Evolutionary conservation across 2,888 invertebrate species (phyloP).

Genomic region (Phoenoteleia sp.): DNA sequence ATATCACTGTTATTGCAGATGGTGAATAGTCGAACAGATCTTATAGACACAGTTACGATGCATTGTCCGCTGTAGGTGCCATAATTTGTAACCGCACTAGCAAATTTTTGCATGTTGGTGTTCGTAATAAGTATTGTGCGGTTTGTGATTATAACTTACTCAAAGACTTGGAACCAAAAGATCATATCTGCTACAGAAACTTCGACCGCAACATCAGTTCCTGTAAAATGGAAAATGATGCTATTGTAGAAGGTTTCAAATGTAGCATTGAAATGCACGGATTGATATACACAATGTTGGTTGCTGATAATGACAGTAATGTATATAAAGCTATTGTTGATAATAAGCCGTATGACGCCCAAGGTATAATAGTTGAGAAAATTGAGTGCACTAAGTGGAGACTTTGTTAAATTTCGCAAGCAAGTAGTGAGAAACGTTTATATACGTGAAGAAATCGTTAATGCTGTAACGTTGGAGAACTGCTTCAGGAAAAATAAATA

Average conservation of each 20-base stretch:
- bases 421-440: constrained; percentile 4
- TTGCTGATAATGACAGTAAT: constrained; percentile 78
- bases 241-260: no score
- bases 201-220: constrained; percentile 39
- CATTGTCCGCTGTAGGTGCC: no score
- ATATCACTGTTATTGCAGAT: no score
- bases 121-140: no score
- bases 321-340: constrained; percentile 64
- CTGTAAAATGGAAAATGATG: constrained; percentile 49
- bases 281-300: constrained; percentile 57
- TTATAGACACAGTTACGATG: no score
- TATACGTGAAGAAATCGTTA: constrained; percentile 28
- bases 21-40: no score
- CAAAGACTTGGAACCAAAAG: constrained; percentile 42
- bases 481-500: background rate
- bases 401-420: constrained; percentile 21
- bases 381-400: constrained; percentile 29
- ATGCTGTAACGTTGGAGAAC: constrained; percentile 5
- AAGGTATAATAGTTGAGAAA: constrained; percentile 1
- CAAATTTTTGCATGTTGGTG: no score
- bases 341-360: constrained; percentile 3
- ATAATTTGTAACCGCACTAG: no score
- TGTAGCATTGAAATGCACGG: constrained; percentile 56
- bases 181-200: constrained; percentile 77
- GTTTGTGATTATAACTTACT: constrained; percentile 8